Percentiles rank a stretch among this genome's conserved stretches.
Conservation (phyloP, 2,113 vertebrate genomes). For the Meleagris gallopavo region DNA sequence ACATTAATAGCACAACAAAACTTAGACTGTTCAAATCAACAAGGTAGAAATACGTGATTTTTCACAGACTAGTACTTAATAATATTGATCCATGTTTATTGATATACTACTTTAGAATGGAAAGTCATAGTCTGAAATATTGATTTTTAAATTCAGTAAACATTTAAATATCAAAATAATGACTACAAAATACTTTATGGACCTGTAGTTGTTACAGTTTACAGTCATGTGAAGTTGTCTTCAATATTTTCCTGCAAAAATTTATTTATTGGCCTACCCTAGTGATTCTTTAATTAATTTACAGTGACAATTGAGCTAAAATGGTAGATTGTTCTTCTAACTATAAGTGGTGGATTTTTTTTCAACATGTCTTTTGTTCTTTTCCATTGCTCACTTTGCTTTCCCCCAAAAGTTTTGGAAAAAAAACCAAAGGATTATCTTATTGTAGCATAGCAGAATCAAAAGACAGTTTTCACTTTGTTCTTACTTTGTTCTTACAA, state of each 20-base stretch:
- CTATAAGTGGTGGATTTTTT: background rate
- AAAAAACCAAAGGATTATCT: background rate
- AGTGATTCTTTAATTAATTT: background rate
- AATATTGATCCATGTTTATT: background rate
- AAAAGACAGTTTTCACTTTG: background rate
- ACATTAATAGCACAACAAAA: background rate
- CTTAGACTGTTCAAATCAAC: background rate
- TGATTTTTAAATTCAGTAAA: background rate
- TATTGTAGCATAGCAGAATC: background rate
- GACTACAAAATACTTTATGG: background rate
- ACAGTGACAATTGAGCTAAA: background rate
- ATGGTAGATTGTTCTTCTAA: background rate
- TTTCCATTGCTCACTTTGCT: background rate
- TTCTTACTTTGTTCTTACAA: background rate
- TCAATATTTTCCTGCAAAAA: background rate
- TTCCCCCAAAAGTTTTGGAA: background rate
- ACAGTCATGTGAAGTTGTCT: background rate
- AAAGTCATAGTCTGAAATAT: background rate
- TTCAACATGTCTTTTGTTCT: background rate
- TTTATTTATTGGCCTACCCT: background rate
- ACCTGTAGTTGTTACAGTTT: background rate
- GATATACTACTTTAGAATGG: background rate
- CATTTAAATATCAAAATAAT: background rate
- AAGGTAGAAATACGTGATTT: background rate
- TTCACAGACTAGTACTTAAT: background rate